phyloP scores from a whole-genome alignment of 2,888 invertebrate species.

The Malthinus flaveolus region DNA sequence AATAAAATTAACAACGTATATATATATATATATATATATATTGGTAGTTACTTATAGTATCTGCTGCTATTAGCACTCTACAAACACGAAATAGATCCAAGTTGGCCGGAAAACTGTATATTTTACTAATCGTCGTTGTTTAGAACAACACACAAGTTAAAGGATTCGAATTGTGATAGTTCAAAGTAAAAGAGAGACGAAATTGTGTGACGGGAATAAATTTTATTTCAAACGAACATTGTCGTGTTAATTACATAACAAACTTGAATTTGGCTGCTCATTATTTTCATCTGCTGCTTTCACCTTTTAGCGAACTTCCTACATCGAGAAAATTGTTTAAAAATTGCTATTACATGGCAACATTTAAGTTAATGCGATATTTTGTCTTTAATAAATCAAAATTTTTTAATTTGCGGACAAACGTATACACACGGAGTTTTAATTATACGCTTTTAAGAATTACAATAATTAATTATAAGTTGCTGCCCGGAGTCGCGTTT shows the following conservation, averaged over 20 bases:
- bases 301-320: conserved; percentile 32
- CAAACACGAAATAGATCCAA: neutral
- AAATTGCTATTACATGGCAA: neutral
- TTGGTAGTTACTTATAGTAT: neutral
- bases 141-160: neutral
- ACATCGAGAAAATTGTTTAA: conserved; percentile 26
- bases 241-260: conserved; percentile 27
- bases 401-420: no score
- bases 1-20: conserved; percentile 10
- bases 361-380: no score
- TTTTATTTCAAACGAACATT: conserved; percentile 2
- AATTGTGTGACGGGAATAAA: conserved; percentile 8
- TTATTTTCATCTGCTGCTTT: conserved; percentile 37
- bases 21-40: conserved; percentile 7
- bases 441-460: no score
- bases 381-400: no score
- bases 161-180: neutral
- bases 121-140: no score
- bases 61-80: neutral
- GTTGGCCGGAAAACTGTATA: no score
- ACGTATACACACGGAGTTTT: no score
- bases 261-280: conserved; percentile 34
- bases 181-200: neutral
- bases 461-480: no score
- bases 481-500: no score